Evolutionary conservation across 2,113 vertebrate genomes (phyloP), one percentile per base, ranked within the genome.

Genomic region (Nothoprocta perdicaria): DNA sequence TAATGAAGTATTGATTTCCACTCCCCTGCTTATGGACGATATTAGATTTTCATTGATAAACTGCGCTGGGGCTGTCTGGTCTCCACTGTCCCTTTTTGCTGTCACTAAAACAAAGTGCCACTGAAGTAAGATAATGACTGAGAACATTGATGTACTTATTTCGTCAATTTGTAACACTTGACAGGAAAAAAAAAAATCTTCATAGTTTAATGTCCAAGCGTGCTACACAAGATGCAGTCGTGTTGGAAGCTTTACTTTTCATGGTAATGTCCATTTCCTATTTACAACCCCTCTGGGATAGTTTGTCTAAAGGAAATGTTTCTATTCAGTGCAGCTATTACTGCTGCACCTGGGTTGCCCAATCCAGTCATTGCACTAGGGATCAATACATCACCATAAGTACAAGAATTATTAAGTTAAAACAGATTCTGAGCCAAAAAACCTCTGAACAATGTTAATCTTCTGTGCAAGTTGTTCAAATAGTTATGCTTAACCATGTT

Each of bases 1-100:
- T 99, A 99, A 99, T 99, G 99, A 99, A 99, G 98, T 99, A 99
- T 99, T 98, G 99, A 99, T 99, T 99, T 99, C 98, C 98, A 98
- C 99, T 99, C 99, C 98, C 97, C 97, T 97, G 98, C 98, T 98
- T 99, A 99, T 98, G 98, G 99, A 98, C 97, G 96, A 98, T 98
- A 99, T 98, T 99, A 99, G 99, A 99, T 99, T 99, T 98, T 98
- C 98, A 99, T 98, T 99, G 99, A 99, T 99, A 99, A 99, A 99
- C 98, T 98, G 99, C 98, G 97, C 96, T 66, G 96, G 97, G 97
- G 93, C 95, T 97, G 97, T 98, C 98, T 98, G 97, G 96, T 98
- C 98, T 98, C 98, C 97, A 75, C 96, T 97, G 98, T 97, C 98
- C 98, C 98, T 98, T 98, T 97, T 97, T 97, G 97, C 98, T 98